A percentile compares a stretch with the other conserved stretches of the same genome.
Evolutionary conservation across 1,140 invertebrate species (phyloP).

Genomic region (Teleogryllus occipitalis): DNA sequence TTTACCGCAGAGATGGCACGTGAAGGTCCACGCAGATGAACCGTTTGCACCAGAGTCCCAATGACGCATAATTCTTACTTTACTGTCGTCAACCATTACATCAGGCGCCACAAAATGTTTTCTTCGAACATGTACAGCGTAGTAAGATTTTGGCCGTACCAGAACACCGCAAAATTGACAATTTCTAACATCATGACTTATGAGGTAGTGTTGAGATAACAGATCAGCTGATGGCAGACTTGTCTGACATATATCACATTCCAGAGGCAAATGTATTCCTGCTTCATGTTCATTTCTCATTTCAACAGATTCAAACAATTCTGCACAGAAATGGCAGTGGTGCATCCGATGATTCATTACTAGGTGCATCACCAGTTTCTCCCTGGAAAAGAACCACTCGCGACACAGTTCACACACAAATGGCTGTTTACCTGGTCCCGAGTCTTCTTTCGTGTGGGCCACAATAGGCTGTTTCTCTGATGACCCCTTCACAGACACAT

Average conservation of each 20-base stretch:
- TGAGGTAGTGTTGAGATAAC: slow-evolving; percentile 19
- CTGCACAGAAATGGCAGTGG: slow-evolving; percentile 22
- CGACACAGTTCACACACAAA: slow-evolving; percentile 23
- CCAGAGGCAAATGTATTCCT: slow-evolving; percentile 17
- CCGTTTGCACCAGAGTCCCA: slow-evolving; percentile 13
- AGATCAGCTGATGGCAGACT: slow-evolving; percentile 13
- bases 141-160: slow-evolving; percentile 23
- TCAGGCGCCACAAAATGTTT: slow-evolving; percentile 23
- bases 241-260: slow-evolving; percentile 23
- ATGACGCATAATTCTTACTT: slow-evolving; percentile 16
- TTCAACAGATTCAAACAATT: slow-evolving; percentile 20
- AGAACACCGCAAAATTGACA: slow-evolving; percentile 24
- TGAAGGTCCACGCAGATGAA: slow-evolving; percentile 20
- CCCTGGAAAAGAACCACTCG: slow-evolving; percentile 24
- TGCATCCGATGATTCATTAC: slow-evolving; percentile 24
- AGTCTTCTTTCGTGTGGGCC: slow-evolving; percentile 12
- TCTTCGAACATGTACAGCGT: slow-evolving; percentile 21
- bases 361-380: slow-evolving; percentile 25
- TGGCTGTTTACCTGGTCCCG: slow-evolving; percentile 13
- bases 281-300: slow-evolving; percentile 21
- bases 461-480: background rate
- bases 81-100: slow-evolving; percentile 17
- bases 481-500: slow-evolving; percentile 11
- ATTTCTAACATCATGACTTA: slow-evolving; percentile 20
- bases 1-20: slow-evolving; percentile 23